Conservation (phyloP, 37 sponge, comb jelly and placozoan genomes). For the Cliona cf. orientalis region DNA sequence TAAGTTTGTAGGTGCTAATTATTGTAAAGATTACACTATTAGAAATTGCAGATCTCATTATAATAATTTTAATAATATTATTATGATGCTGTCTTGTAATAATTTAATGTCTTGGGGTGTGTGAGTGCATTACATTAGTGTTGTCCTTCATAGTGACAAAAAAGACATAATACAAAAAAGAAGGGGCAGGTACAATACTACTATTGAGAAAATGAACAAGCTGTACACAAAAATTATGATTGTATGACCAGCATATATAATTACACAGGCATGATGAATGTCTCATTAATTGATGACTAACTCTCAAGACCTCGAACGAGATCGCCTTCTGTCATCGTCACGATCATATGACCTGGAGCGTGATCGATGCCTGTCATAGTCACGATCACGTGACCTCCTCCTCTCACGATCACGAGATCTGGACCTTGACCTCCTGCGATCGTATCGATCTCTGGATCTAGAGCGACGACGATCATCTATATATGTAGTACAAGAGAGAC, state of each 20-base stretch:
- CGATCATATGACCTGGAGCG: conserved; percentile 13
- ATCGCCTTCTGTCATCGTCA: background rate
- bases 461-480: conserved; percentile 1
- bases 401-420: background rate
- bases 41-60: background rate
- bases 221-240: background rate
- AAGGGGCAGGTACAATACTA: too few relatives aligned
- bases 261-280: too few relatives aligned
- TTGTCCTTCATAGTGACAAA: too few relatives aligned
- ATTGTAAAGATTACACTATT: background rate
- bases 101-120: too few relatives aligned
- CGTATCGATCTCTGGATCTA: conserved; percentile 3
- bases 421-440: conserved; percentile 15
- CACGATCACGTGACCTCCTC: background rate
- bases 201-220: too few relatives aligned
- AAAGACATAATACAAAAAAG: too few relatives aligned
- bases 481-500: background rate
- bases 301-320: conserved; percentile 9
- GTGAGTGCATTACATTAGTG: too few relatives aligned
- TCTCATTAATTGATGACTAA: too few relatives aligned
- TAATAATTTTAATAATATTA: background rate
- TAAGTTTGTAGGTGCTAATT: background rate
- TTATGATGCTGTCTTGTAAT: too few relatives aligned
- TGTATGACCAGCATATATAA: background rate
- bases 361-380: background rate